phyloP scores from a whole-genome alignment of 2,797 vertebrate genomes.

The Phaenicophaeus curvirostris region DNA sequence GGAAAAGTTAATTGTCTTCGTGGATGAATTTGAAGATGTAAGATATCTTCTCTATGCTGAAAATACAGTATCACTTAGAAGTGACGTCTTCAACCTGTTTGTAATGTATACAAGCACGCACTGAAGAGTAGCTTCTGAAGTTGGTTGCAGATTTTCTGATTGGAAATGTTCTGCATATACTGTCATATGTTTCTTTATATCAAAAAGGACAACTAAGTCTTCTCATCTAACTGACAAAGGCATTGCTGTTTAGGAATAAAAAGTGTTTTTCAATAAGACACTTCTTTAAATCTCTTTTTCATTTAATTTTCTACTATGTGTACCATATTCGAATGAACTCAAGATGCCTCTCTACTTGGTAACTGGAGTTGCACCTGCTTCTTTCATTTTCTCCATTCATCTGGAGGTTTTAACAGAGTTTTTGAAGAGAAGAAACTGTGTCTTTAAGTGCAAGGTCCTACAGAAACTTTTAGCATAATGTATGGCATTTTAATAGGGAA shows the following conservation, averaged over 20 bases:
- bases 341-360: neutral
- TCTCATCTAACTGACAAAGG: neutral
- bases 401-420: neutral
- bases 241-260: neutral
- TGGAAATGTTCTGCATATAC: neutral
- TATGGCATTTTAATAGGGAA: neutral
- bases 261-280: neutral
- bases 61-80: neutral
- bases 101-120: neutral
- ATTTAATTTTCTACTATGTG: neutral
- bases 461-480: neutral
- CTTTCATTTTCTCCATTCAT: neutral
- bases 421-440: neutral
- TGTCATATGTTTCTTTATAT: neutral
- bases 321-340: neutral
- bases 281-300: neutral
- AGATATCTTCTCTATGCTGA: conserved; percentile 37
- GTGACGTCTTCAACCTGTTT: neutral
- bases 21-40: conserved; percentile 85
- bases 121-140: neutral
- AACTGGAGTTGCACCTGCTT: neutral
- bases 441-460: neutral
- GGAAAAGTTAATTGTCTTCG: conserved; percentile 87
- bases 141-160: neutral
- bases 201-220: neutral